These are phyloP conservation scores for Eretmochelys imbricata DNA, from an alignment of 2,113 vertebrate species.

Conservation along the genomic window DNA sequence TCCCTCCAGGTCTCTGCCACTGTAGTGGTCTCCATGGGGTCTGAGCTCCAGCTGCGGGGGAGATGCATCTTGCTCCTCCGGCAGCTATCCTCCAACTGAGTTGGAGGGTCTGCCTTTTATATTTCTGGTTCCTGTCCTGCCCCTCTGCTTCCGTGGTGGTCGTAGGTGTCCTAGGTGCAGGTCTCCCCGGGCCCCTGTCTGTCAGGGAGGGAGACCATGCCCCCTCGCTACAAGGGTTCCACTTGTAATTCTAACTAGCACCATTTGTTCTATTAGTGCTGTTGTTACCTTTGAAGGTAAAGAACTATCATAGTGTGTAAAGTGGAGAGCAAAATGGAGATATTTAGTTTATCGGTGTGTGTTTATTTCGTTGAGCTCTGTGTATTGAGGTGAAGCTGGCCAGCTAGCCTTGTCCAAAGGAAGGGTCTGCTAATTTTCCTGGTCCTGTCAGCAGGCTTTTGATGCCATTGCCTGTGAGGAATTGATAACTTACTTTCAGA, in stretches of 20 bases:
- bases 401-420: not conserved
- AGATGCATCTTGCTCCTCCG: no score
- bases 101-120: no score
- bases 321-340: not conserved
- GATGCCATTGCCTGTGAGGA: not conserved
- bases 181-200: no score
- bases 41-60: no score
- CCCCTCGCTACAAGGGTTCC: not conserved
- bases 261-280: not conserved
- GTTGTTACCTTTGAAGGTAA: not conserved
- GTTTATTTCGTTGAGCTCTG: not conserved
- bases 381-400: not conserved
- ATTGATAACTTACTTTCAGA: not conserved
- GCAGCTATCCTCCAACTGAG: no score
- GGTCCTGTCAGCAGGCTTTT: not conserved
- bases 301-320: not conserved
- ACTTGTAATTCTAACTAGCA: not conserved
- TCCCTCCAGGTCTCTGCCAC: no score
- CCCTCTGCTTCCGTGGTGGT: no score
- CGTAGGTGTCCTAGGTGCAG: no score
- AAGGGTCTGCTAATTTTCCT: not conserved
- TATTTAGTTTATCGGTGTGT: not conserved
- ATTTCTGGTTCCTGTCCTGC: no score
- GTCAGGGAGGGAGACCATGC: no score
- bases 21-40: no score